Base-by-base conservation (phyloP, 1,140 invertebrate species). In the Proctacanthus coquilletti region DNA sequence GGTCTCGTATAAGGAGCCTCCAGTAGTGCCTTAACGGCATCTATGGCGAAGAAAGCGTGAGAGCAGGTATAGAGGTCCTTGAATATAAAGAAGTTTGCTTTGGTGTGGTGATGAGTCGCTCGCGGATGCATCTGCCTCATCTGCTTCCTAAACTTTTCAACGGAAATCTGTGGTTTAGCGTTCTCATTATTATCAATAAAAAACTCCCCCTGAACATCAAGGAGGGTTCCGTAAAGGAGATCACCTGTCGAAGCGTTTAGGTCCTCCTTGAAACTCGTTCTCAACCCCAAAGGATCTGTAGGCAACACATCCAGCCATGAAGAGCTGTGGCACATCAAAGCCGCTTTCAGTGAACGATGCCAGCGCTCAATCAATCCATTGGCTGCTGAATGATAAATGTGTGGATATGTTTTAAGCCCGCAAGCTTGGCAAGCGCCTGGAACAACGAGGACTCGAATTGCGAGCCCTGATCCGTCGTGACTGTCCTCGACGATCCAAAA, bases 361-460 rank as follows among this genome's bases (percentile, higher is more conserved):
- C 42, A 44, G 1, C 50, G 21, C 34, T 61, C 54, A 9, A 60
- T 35, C 20, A 53, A 23, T 3, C 53, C 55, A 17, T 60, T 57
- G 0, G 45, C 37, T 21, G 40, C 32, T 8, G 45, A 47, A 30
- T 56, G 50, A 36, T 51, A 53, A 13, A 9, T 13, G 23, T 27
- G 8, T 2, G 40, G 23, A n/a, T 40, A 43, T 1, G 43, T 43
- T 15, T 42, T 9, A 13, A 9, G 23, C 23, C 23, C 23, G 13
- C 23, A 13, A 27, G 23, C 13, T 27, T 9, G 23, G 23, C 23
- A 13, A 56, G 34, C 3, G 37, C 23, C 8, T 8, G 8, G 23
- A 27, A 27, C 23, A 27, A 27, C 23, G 23, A 33, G 4, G 37
- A 39, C 29, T 39, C 37, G 8, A 39, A 39, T 23, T 39, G 37